These are phyloP conservation scores for Andrena camellia DNA, from an alignment of 2,888 invertebrate genomes.

Conservation along the genomic window DNA sequence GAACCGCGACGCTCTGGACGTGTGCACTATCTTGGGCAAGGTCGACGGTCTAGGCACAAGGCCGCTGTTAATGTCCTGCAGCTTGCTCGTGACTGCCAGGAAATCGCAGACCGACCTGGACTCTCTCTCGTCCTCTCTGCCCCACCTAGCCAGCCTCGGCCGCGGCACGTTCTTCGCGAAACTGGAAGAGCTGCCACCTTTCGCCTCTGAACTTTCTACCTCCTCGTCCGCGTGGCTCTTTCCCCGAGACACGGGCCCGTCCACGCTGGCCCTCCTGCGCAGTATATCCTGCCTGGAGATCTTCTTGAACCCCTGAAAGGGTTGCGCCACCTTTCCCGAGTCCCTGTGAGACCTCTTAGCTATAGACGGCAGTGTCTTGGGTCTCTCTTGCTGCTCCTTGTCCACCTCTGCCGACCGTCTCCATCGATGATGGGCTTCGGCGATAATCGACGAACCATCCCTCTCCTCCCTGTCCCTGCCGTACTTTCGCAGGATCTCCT, in stretches of 20 bases:
- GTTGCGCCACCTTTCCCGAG: conserved; percentile 40
- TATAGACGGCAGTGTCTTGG: conserved; percentile 78
- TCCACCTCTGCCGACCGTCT: conserved; percentile 51
- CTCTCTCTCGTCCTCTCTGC: conserved; percentile 68
- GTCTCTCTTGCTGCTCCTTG: conserved; percentile 62
- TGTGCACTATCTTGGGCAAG: conserved; percentile 78
- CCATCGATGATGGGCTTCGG: conserved; percentile 73
- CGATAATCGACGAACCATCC: conserved; percentile 50
- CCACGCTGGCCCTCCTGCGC: conserved; percentile 73
- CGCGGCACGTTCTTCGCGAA: conserved; percentile 67
- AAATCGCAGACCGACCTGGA: conserved; percentile 77
- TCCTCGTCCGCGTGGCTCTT: conserved; percentile 24
- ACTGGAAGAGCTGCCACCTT: conserved; percentile 61
- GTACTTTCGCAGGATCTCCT: conserved; percentile 73
- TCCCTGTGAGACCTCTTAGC: conserved; percentile 66
- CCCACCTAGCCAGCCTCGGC: conserved; percentile 64
- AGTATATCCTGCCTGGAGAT: conserved; percentile 82
- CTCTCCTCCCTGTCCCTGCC: conserved; percentile 69
- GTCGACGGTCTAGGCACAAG: conserved; percentile 80
- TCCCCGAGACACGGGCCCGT: conserved; percentile 45
- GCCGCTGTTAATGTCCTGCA: conserved; percentile 67
- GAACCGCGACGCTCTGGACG: conserved; percentile 51
- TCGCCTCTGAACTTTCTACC: conserved; percentile 60
- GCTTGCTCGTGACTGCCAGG: conserved; percentile 67
- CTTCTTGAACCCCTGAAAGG: conserved; percentile 60